Evolutionary conservation across 1,140 invertebrate genomes (phyloP).

Genomic region (Heliconius hewitsoni): DNA sequence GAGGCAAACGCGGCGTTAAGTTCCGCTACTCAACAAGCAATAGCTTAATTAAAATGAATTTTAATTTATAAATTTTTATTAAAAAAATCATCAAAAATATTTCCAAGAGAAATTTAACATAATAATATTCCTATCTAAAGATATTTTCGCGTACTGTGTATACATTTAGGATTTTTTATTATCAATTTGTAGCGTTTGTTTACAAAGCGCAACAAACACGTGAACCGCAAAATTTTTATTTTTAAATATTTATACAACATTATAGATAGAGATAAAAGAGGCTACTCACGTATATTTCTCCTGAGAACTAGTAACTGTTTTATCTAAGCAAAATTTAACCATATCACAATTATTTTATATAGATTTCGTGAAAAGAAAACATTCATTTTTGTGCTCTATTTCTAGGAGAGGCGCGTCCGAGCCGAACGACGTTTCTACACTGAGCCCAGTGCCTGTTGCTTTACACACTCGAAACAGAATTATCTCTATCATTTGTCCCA

Average conservation of each 20-base stretch:
- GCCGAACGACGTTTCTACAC: conserved; percentile 37
- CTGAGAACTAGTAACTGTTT: conserved; percentile 33
- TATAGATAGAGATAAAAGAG: conserved; percentile 43
- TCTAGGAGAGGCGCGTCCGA: conserved; percentile 36
- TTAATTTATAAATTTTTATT: no score
- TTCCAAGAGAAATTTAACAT: neutral
- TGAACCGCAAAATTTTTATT: conserved; percentile 47
- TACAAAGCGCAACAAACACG: conserved; percentile 40
- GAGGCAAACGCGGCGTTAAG: no score
- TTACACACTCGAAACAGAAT: conserved; percentile 27
- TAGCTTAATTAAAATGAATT: no score
- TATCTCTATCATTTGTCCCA: conserved; percentile 31
- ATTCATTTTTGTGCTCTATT: conserved; percentile 30
- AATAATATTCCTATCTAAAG: neutral
- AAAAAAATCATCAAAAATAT: no score
- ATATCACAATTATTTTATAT: conserved; percentile 18
- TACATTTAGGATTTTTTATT: conserved; percentile 26
- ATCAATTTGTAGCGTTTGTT: conserved; percentile 35
- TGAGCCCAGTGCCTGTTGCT: conserved; percentile 45
- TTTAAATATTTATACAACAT: conserved; percentile 49
- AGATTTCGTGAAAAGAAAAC: conserved; percentile 9
- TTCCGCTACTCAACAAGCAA: no score
- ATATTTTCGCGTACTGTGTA: conserved; percentile 14
- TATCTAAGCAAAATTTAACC: conserved; percentile 43
- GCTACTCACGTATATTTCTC: conserved; percentile 47